Percentiles rank a stretch among this genome's conserved stretches.
Evolutionary conservation across 2,797 vertebrate species (phyloP).

Genomic region (Meda fulgida): DNA sequence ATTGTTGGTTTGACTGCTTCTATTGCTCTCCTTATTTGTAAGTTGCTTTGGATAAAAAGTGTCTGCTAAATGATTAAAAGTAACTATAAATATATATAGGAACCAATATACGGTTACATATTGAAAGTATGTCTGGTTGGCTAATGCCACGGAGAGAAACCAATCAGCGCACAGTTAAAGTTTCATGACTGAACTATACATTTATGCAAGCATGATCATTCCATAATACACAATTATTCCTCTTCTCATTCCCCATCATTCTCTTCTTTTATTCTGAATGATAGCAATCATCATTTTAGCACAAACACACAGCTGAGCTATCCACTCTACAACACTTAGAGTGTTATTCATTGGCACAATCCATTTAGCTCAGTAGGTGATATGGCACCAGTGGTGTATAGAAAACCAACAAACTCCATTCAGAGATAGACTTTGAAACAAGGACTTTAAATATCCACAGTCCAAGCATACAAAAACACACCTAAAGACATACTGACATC

Average conservation of each 20-base stretch:
- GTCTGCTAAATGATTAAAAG: too few relatives aligned
- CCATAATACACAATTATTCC: background rate
- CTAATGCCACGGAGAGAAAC: background rate
- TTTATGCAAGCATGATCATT: background rate
- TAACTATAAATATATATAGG: background rate
- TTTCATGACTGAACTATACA: background rate
- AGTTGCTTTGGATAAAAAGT: too few relatives aligned
- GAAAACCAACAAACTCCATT: conserved; percentile 62
- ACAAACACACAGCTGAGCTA: conserved; percentile 32
- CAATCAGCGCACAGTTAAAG: background rate
- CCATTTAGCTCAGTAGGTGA: conserved; percentile 72
- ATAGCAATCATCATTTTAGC: conserved; percentile 8
- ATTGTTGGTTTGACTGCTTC: too few relatives aligned
- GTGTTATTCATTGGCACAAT: conserved; percentile 69
- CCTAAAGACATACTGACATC: conserved; percentile 11
- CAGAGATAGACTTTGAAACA: conserved; percentile 55
- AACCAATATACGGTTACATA: background rate
- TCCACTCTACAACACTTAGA: conserved; percentile 64
- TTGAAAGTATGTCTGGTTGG: background rate
- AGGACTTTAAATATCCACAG: conserved; percentile 28
- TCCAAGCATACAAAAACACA: conserved; percentile 9
- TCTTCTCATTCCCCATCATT: background rate
- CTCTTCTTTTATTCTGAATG: background rate
- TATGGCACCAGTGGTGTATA: conserved; percentile 62
- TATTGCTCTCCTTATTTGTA: too few relatives aligned